These are phyloP conservation scores for Reticulitermes lucifugus DNA, from an alignment of 2,888 invertebrate genomes.

Conservation along the genomic window DNA sequence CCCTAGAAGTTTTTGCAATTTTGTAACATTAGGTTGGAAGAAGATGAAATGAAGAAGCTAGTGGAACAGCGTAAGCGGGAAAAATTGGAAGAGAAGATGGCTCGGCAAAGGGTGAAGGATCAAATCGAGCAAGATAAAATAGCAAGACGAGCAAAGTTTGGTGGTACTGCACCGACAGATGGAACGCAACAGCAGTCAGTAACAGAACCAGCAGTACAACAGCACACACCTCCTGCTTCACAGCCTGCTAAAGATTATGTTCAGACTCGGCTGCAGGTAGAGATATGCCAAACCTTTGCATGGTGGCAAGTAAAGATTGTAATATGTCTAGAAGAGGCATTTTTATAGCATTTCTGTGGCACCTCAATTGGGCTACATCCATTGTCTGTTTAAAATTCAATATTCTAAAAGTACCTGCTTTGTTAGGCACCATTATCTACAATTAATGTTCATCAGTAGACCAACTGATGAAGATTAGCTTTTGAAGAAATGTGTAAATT, in stretches of 20 bases:
- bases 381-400: too few relatives aligned
- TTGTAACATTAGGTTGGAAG: constrained; percentile 67
- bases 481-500: too few relatives aligned
- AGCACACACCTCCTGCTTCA: constrained; percentile 55
- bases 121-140: constrained; percentile 94
- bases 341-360: too few relatives aligned
- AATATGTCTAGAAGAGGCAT: too few relatives aligned
- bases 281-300: constrained; percentile 25
- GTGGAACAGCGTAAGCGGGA: constrained; percentile 88
- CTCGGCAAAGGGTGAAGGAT: constrained; percentile 85
- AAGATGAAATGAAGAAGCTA: constrained; percentile 88
- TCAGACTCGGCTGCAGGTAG: constrained; percentile 75
- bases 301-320: not conserved
- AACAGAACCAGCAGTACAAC: constrained; percentile 57
- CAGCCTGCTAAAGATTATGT: constrained; percentile 70
- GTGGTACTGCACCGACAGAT: constrained; percentile 56
- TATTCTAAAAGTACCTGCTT: too few relatives aligned
- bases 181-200: constrained; percentile 59
- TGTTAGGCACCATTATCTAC: too few relatives aligned
- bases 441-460: too few relatives aligned
- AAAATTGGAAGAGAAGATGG: constrained; percentile 88
- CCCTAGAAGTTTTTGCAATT: too few relatives aligned
- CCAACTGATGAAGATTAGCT: too few relatives aligned
- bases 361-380: too few relatives aligned
- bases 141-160: constrained; percentile 78